A percentile compares a stretch with the other conserved stretches of the same genome.
phyloP scores from a whole-genome alignment of 2,113 vertebrate species.

The Terrapene triunguis region DNA sequence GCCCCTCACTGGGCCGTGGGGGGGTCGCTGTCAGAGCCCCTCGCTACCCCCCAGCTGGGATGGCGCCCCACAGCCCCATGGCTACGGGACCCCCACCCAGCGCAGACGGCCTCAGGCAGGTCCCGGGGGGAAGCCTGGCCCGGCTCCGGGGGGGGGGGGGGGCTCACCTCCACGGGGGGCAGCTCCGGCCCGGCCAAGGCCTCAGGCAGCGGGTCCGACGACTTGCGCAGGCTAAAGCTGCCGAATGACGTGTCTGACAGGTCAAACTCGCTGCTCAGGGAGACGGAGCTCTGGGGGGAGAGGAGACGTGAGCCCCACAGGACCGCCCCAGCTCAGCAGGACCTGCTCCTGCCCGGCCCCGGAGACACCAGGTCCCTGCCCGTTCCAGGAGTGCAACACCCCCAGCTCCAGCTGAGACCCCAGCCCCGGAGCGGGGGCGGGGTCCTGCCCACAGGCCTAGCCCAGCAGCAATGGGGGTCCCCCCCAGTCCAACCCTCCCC shows the following conservation, averaged over 20 bases:
- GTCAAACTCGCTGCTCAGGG: conserved; percentile 91
- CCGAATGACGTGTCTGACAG: conserved; percentile 82
- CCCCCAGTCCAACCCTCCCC: no score
- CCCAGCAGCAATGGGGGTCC: no score
- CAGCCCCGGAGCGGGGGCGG: background rate
- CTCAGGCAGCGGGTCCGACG: conserved; percentile 77
- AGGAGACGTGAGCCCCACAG: accelerated
- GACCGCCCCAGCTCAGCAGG: accelerated
- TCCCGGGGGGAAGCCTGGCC: background rate
- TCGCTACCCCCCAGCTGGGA: no score
- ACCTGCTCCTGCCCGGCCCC: background rate
- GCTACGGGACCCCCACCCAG: background rate
- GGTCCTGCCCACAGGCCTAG: no score
- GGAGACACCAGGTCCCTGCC: background rate
- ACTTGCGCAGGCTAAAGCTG: conserved; percentile 78
- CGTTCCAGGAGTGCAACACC: background rate
- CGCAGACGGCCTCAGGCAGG: background rate
- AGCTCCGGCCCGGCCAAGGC: conserved; percentile 71
- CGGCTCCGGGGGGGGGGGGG: background rate
- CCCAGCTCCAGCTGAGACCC: background rate
- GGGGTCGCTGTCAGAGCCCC: no score
- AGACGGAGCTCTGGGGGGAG: conserved; percentile 87
- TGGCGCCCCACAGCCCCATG: background rate
- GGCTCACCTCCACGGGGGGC: conserved; percentile 84
- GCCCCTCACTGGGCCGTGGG: background rate